These are phyloP conservation scores for Xyliphius kryptos DNA, from an alignment of 2,113 vertebrate species.

Conservation along the genomic window DNA sequence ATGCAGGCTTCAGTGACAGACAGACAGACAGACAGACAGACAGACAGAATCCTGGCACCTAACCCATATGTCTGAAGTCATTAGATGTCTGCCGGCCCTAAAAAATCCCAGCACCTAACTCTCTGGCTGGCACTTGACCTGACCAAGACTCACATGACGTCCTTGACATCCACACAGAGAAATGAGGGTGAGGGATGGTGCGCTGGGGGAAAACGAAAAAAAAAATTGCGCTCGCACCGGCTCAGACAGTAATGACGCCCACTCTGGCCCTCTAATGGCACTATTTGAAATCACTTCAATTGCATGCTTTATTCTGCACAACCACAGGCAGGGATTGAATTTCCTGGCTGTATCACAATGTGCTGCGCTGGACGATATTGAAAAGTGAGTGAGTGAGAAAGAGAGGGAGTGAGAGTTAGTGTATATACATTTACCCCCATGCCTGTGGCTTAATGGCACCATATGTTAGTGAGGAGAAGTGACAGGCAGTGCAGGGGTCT, in stretches of 20 bases:
- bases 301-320: constrained; percentile 64
- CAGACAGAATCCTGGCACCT: too few species aligned
- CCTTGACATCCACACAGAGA: too few species aligned
- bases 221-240: constrained; percentile 40
- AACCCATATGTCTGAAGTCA: too few species aligned
- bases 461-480: constrained; percentile 72
- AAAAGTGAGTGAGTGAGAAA: constrained; percentile 54
- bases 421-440: constrained; percentile 66
- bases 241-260: constrained; percentile 56
- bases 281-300: constrained; percentile 67
- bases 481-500: constrained; percentile 69
- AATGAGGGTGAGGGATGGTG: too few species aligned
- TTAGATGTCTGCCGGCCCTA: too few species aligned
- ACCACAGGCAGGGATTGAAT: constrained; percentile 66
- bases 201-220: neutral
- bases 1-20: too few species aligned
- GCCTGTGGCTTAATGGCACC: constrained; percentile 68
- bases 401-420: constrained; percentile 56
- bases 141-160: too few species aligned
- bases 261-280: constrained; percentile 42
- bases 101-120: too few species aligned
- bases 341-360: constrained; percentile 69
- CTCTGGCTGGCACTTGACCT: too few species aligned
- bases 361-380: constrained; percentile 69
- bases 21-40: too few species aligned